phyloP scores from a whole-genome alignment of 2,797 vertebrate species.

The Helicolenus hilgendorfi region DNA sequence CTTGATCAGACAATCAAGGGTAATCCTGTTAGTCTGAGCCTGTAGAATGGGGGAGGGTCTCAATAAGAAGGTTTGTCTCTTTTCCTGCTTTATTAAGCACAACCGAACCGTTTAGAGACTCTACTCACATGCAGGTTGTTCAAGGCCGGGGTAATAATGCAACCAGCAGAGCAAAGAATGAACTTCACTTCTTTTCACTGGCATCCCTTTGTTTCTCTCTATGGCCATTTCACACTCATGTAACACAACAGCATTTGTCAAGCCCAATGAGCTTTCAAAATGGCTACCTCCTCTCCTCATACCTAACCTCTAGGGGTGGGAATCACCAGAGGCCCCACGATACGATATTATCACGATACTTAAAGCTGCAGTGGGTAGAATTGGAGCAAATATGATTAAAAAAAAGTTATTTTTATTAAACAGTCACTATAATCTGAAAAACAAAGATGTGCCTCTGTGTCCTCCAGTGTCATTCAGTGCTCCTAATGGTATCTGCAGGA shows the following conservation, averaged over 20 bases:
- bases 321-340: no score
- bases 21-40: conserved; percentile 82
- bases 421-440: no score
- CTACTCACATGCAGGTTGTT: conserved; percentile 50
- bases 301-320: neutral
- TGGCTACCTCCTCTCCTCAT: conserved; percentile 6
- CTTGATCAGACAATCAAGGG: conserved; percentile 83
- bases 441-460: no score
- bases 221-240: conserved; percentile 14
- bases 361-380: no score
- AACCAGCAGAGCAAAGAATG: conserved; percentile 58
- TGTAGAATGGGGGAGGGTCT: conserved; percentile 25
- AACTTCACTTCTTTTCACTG: conserved; percentile 32
- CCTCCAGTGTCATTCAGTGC: no score
- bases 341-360: no score
- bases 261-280: conserved; percentile 42
- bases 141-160: conserved; percentile 63
- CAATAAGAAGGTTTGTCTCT: conserved; percentile 60
- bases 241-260: conserved; percentile 26
- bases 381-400: no score
- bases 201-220: conserved; percentile 1
- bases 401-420: no score
- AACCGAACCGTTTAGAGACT: conserved; percentile 74
- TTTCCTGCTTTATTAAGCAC: conserved; percentile 81
- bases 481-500: no score